Evolutionary conservation across 1,140 invertebrate genomes (phyloP), one percentile per base, ranked within the genome.

Genomic region (Catajapyx aquilonaris): DNA sequence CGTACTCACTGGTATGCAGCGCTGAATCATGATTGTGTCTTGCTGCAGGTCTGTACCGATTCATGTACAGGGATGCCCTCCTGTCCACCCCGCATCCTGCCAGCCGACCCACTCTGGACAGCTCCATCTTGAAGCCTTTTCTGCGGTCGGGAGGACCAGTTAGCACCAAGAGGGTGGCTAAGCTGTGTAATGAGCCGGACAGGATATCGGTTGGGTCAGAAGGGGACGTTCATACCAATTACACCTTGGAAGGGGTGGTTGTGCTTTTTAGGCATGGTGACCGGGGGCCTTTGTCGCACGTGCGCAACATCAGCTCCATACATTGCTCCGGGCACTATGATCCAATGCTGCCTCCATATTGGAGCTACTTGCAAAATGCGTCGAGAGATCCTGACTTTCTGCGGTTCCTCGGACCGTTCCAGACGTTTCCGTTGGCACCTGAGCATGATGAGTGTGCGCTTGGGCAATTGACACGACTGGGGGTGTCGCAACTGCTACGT

Each of bases 191-290:
- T n/a, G n/a, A n/a, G n/a, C n/a, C n/a, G n/a, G n/a, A n/a, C n/a
- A n/a, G n/a, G n/a, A n/a, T n/a, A n/a, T n/a, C n/a, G n/a, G n/a
- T n/a, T n/a, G n/a, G n/a, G n/a, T n/a, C n/a, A n/a, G n/a, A n/a
- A n/a, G n/a, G n/a, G n/a, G n/a, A n/a, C n/a, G 55, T 67, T 23
- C 61, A 66, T 42, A 64, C 65, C 19, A 66, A 70, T 44, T 75
- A 76, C 62, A 60, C 71, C 21, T 49, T 93, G 11, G 74, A 76
- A 54, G 77, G 81, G 7, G 66, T 87, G 5, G 54, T 87, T 21
- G 61, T 87, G 20, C 56, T 90, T 5, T 73, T 85, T 4, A 60
- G 87, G 20, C 86, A 93, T 56, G 87, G 87, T 2, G 85, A 90
- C 53, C 61, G 86, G 31, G 81, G 83, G 4, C 78, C 84, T 2